Evolutionary conservation across 2,797 vertebrate genomes (phyloP), one percentile per base, ranked within the genome.

Genomic region (Hemibagrus guttatus): DNA sequence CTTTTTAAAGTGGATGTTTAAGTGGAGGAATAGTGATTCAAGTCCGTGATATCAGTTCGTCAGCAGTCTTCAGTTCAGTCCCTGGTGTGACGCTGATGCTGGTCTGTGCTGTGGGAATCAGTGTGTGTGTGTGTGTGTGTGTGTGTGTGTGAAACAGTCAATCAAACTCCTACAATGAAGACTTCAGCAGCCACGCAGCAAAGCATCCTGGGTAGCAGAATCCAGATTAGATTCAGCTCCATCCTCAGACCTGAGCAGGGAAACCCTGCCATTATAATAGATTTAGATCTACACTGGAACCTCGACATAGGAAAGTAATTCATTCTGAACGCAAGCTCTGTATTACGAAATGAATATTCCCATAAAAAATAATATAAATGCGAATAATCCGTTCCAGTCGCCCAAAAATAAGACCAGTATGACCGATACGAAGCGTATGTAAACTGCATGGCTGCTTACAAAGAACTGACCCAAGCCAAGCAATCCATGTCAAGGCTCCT

Each of bases 21-120:
- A 76, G 58, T 61, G 76, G 84, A 85, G 81, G 83, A 87, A 85
- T 19, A 59, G 68, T 54, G 76, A 78, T 71, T 87, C 71, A 89
- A 86, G 88, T 88, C 89, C 74, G 23, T 84, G 35, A 8, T 88
- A 87, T 90, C 83, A 23, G 85, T 84, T 84, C 82, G 87, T 90
- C 85, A 59, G 83, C 68, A 49, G 82, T 89, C 85, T 86, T 82
- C 88, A 80, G 72, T 87, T 83, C 86, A 85, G 87, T 89, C 85
- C 75, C 78, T 85, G 66, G 83, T 58, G 78, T 88, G 58, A 83
- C 52, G 85, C 16, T 7, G 78, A 83, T 59, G 82, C 21, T 7
- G 78, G 83, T 87, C 68, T 78, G 39, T 87, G 61, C 39, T 69
- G 71, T 72, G 79, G 66, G 68, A 78, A 39, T 81, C 16, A 35